Evolutionary conservation across 2,888 invertebrate genomes (phyloP), one percentile per base, ranked within the genome.

Genomic region (Euzophera pinguis): DNA sequence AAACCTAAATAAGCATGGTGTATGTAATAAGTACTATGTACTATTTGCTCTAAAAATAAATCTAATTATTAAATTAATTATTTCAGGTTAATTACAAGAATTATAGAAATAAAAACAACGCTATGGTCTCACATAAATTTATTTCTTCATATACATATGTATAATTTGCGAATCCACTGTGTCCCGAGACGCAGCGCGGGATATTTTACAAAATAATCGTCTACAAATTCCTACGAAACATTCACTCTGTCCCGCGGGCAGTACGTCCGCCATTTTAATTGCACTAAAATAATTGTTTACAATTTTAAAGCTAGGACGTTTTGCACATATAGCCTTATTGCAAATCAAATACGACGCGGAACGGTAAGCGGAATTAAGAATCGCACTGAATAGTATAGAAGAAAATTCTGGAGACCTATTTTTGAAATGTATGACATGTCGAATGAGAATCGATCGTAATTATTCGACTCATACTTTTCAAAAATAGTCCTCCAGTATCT

Each of bases 81-180:
- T n/a, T n/a, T n/a, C 32, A 4, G 32, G 10, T 32, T 3, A 32
- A 3, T 2, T 7, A 9, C 7, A 8, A 1, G 13, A n/a, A 12
- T 6, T 13, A 4, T 10, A 10, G 62, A 70, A 66, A 61, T 57
- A 75, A 67, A 73, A 49, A 41, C 22, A 10, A 9, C 35, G 50
- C 54, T 80, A 84, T 84, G 85, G 85, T 88, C 81, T 89, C 88
- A 90, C 89, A 90, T 90, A 89, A 85, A 88, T 89, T 88, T 89
- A 88, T 88, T 90, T 86, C 84, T 81, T 80, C 89, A 90, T 89
- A 90, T 90, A 90, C 88, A 89, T 89, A 89, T 89, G 88, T 90
- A 90, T 88, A 89, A 84, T 84, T 81, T 85, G 84, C 89, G 89
- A 89, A 89, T 88, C 88, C 88, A 87, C 87, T 85, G 87, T 88